Percentiles rank a stretch among this genome's conserved stretches.
Evolutionary conservation across 64 coral and sea anemone genomes (phyloP).

Genomic region (Stichodactyla mertensii): DNA sequence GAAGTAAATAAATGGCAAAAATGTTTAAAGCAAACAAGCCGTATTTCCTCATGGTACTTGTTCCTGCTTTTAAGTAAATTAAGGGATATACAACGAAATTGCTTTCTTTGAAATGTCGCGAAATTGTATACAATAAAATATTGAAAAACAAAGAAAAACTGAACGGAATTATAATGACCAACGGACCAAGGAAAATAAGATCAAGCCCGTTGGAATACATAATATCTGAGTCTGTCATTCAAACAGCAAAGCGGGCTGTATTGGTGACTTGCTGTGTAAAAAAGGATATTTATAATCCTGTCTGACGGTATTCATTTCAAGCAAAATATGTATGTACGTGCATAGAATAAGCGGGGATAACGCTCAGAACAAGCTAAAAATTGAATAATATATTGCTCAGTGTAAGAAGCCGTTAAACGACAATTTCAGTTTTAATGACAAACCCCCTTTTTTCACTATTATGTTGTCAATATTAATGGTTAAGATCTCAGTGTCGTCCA

Average conservation of each 20-base stretch:
- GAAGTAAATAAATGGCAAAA: not conserved
- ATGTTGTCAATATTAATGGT: not conserved
- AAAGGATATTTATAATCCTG: not conserved
- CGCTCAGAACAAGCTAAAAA: not conserved
- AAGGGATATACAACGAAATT: not conserved
- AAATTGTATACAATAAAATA: not conserved
- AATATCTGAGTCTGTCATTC: not conserved
- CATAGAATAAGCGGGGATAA: not conserved
- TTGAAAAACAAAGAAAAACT: not conserved
- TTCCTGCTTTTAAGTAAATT: not conserved
- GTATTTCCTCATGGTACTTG: too few species aligned
- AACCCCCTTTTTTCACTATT: not conserved
- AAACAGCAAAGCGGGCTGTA: not conserved
- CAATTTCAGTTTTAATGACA: not conserved
- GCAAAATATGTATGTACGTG: too few species aligned
- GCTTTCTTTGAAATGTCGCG: not conserved
- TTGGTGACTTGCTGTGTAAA: not conserved
- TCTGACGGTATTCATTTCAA: not conserved
- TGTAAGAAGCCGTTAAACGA: not conserved
- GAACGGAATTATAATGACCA: too few species aligned
- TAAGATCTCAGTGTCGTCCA: not conserved
- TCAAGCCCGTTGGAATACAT: not conserved
- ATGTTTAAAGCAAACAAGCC: not conserved
- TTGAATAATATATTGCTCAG: not conserved
- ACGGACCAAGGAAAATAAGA: too few species aligned